Evolutionary conservation across 2,113 vertebrate species (phyloP), one percentile per base, ranked within the genome.

Genomic region (Thryonomys swinderianus): DNA sequence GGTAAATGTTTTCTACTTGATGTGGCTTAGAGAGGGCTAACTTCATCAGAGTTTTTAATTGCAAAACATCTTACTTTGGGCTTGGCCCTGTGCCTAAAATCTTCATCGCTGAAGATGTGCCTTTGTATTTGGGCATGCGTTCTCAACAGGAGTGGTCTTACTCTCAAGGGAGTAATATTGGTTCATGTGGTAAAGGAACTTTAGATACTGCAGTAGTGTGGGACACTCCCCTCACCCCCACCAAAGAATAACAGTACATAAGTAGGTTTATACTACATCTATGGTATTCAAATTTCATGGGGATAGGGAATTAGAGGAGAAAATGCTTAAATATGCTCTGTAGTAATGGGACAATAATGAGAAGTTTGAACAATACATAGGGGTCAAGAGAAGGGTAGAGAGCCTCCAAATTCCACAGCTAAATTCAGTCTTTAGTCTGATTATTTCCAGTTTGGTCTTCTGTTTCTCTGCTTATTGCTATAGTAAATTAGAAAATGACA

Each of bases 401-500:
- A 90, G 81, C 12, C 40, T 84, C 1, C 0, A 76, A 53, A 85
- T 30, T 87, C 37, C 32, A 90, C 12, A 51, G 42, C 18, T 27
- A 78, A 32, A 80, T 80, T 61, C 69, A 18, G 17, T 85, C 62
- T 17, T 91, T 80, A 51, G n/a, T 7, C 42, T 92, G 57, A 18
- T 87, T 57, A 86, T 90, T 67, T 96, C 42, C 61, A 93, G 53
- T 53, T 81, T 92, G n/a, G 42, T 4, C n/a, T 93, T 48, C 57
- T 93, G 42, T 88, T 95, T 90, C 71, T 92, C 86, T 67, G 32
- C 30, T 25, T 37, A 67, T 88, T 74, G n/a, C 51, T 81, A 8
- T 79, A 93, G 18, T 82, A 94, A 88, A 16, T 9, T 40, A 95
- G 86, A 85, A 88, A 93, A 93, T 37, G 93, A 88, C 3, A 8